Evolutionary conservation across 2,797 vertebrate genomes (phyloP).

Genomic region (Echeneis naucrates): DNA sequence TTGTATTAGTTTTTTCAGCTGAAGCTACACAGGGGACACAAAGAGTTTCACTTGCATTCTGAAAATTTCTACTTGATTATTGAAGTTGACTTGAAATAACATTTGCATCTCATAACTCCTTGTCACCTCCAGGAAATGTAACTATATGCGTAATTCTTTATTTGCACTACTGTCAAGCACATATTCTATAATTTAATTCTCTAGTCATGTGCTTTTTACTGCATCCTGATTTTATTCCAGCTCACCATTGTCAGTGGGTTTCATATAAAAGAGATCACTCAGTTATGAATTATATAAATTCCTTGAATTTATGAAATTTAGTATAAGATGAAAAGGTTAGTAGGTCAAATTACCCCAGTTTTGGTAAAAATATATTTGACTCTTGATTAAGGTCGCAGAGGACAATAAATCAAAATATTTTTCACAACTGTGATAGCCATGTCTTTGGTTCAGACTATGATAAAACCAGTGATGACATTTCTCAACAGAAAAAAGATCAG

Average conservation of each 20-base stretch:
- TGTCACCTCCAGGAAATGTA: neutral
- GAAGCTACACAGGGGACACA: neutral
- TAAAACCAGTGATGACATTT: slow-evolving; percentile 38
- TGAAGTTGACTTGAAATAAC: neutral
- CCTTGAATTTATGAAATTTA: neutral
- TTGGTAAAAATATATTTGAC: slow-evolving; percentile 2
- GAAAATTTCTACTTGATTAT: neutral
- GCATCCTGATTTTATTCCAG: neutral
- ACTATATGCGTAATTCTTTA: neutral
- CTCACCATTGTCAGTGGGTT: neutral
- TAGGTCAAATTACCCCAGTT: slow-evolving; percentile 27
- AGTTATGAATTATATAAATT: slow-evolving; percentile 13
- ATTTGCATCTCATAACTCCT: neutral
- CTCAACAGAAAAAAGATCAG: slow-evolving; percentile 47
- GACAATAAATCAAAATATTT: slow-evolving; percentile 17
- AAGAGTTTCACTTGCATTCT: neutral
- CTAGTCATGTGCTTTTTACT: neutral
- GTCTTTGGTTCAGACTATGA: slow-evolving; percentile 24
- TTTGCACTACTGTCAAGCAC: neutral
- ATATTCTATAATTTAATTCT: neutral
- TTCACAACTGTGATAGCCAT: neutral
- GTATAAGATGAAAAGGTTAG: neutral
- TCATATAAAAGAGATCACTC: too few species aligned
- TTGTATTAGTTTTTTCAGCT: neutral
- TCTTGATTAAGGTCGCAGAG: slow-evolving; percentile 6